Evolutionary conservation across 2,113 vertebrate genomes (phyloP), one percentile per base, ranked within the genome.

Genomic region (Bathybates hornii): DNA sequence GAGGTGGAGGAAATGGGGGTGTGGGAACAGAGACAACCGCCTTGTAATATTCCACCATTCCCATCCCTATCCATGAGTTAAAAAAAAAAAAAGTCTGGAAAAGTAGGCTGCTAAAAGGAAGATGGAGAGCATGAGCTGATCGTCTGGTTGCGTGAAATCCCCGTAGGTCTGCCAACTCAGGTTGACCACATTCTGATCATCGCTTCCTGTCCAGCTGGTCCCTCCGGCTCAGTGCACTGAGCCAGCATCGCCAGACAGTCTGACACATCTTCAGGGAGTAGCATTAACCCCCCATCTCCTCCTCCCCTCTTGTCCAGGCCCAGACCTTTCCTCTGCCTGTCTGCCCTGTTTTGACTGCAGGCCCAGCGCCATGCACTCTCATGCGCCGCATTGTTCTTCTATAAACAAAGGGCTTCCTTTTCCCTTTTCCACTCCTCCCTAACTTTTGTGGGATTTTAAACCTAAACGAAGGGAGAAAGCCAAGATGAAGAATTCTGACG

Each of bases 391-490:
- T 97, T 98, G 96, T 98, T 97, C 94, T 93, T 95, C 94, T 94
- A 87, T 94, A 97, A 97, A 97, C 97, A 98, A 97, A 97, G 95
- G 89, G 88, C 91, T 97, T 97, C 96, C 96, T 96, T 90, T 92
- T 93, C 94, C 94, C 89, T 81, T 14, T 38, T 43, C 88, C 88
- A 81, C 92, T 89, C 90, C 89, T 86, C 81, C 73, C 83, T 34
- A 59, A 54, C 57, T 80, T 83, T 21, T n/a, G 11, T 63, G 61
- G 21, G 88, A 84, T 57, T 48, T 85, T 2, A 32, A 84, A 71
- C 68, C 36, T 29, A 61, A 76, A 54, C 12, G 66, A n/a, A 84
- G 83, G 43, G 11, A 71, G 34, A 48, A 86, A 78, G 78, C 10
- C 1, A 34, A 81, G 38, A 88, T 14, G 59, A 45, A 71, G 80